Evolutionary conservation across 2,113 vertebrate genomes (phyloP), one percentile per base, ranked within the genome.

Genomic region (Tauraco erythrolophus): DNA sequence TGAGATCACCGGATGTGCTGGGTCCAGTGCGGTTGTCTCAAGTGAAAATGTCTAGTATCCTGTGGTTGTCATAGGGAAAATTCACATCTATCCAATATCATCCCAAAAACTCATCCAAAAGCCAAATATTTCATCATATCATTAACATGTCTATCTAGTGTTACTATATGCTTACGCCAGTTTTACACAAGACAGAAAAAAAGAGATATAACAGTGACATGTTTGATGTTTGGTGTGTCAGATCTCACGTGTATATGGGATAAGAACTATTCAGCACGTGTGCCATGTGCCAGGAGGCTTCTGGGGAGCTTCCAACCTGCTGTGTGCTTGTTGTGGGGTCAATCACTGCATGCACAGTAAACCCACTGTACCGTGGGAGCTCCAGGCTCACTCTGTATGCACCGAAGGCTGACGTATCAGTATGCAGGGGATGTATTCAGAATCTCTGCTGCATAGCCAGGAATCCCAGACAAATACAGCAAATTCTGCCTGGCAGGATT

Each of bases 161-260:
- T 51, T 80, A 30, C 14, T 43, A 3, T 15, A 39, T 11, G 7
- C 8, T 60, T 31, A 23, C 51, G 28, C 7, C n/a, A 69, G 53
- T 80, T 78, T 88, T 74, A 48, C 4, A 54, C 7, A 64, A 76
- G 7, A 39, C 2, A 41, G 39, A 82, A 18, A 61, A 79, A 78
- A 0, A 4, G 25, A 33, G 48, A 64, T 1, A 2, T 39, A 33
- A 75, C 19, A 68, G n/a, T 28, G 33, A 39, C 1, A 0, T 27
- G 5, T 61, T 90, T 91, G 45, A 3, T 15, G 69, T 46, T 45
- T 2, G 2, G 16, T 19, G 9, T 65, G 30, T 48, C 61, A 85
- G 58, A 65, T 5, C 19, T 61, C 19, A 0, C 0, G 11, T 45
- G 11, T 56, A 8, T 10, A 23, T 8, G 17, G 19, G 13, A 11